Evolutionary conservation across 2,888 invertebrate species (phyloP).

Genomic region (Gymnosoma rotundatum): DNA sequence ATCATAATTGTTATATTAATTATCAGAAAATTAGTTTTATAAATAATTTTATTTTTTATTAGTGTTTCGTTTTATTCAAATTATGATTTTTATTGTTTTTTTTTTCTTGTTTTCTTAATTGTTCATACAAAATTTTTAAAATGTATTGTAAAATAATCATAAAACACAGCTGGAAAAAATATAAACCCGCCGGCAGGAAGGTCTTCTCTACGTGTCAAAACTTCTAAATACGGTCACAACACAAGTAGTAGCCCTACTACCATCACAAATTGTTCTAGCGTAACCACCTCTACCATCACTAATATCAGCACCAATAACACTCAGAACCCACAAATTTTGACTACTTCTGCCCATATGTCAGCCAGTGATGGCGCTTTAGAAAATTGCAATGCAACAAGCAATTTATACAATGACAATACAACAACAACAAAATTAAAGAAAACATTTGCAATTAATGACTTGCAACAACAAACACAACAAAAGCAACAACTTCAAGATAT

Average conservation of each 20-base stretch:
- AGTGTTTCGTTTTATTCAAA: slow-evolving; percentile 68
- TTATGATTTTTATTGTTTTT: slow-evolving; percentile 64
- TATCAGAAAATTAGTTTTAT: slow-evolving; percentile 34
- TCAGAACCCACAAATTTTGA: slow-evolving; percentile 62
- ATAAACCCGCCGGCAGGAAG: slow-evolving; percentile 86
- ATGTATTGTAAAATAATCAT: slow-evolving; percentile 69
- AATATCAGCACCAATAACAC: slow-evolving; percentile 65
- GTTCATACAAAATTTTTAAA: slow-evolving; percentile 21
- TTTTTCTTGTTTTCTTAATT: slow-evolving; percentile 56
- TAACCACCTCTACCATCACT: slow-evolving; percentile 66
- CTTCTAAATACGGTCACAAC: slow-evolving; percentile 72
- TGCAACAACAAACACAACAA: slow-evolving; percentile 46
- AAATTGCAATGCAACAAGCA: slow-evolving; percentile 69
- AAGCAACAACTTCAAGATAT: slow-evolving; percentile 43
- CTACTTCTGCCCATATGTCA: slow-evolving; percentile 59
- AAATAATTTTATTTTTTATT: slow-evolving; percentile 23
- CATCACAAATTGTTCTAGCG: slow-evolving; percentile 60
- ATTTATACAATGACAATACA: slow-evolving; percentile 66
- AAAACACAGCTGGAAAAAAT: slow-evolving; percentile 80
- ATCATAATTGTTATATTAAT: slow-evolving; percentile 60
- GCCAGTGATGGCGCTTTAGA: slow-evolving; percentile 48
- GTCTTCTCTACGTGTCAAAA: slow-evolving; percentile 79
- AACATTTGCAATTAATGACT: slow-evolving; percentile 63
- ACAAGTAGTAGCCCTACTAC: slow-evolving; percentile 80
- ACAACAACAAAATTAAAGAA: slow-evolving; percentile 59